Evolutionary conservation across 2,888 invertebrate species (phyloP), one percentile per base, ranked within the genome.

Genomic region (Drosophila peninsularis): DNA sequence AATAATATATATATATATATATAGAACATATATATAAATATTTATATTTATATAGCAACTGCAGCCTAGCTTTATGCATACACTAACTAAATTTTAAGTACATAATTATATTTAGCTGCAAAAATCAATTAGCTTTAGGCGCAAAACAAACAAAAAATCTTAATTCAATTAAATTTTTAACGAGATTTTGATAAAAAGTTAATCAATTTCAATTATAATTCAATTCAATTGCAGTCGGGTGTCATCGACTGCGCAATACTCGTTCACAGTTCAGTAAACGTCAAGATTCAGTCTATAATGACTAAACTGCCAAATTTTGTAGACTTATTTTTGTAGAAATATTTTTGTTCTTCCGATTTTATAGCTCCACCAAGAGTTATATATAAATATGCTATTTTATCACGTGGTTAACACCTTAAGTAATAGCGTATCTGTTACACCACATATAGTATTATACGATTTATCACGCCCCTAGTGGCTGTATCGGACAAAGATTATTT

Each of bases 101-200:
- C 24, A 17, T 37, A 52, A 17, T 17, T 47, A 37, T 27, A 37
- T 52, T 37, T 36, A 52, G n/a, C 44, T 44, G 21, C 10, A 50
- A 50, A 13, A 42, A 30, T 1, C 30, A 30, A 30, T n/a, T n/a
- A 27, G 27, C 27, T 27, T 6, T 27, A 27, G 27, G 27, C 27
- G 27, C 27, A 3, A 27, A 27, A 3, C 13, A 42, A 19, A n/a
- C n/a, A n/a, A 44, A 3, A 21, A 14, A 47, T 47, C 45, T 2
- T 17, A 30, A 47, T 47, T 30, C 6, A 11, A 47, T 47, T 30
- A 17, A 47, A 17, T 30, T 47, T 11, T n/a, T 5, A 27, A 27
- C 17, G n/a, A 17, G 11, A 45, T 27, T 45, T 17, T 17, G 11
- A 11, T 11, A 5, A 10, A 10, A 30, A 27, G n/a, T n/a, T 17